Evolutionary conservation across 2,113 vertebrate genomes (phyloP), one percentile per base, ranked within the genome.

Genomic region (Gopherus evgoodei): DNA sequence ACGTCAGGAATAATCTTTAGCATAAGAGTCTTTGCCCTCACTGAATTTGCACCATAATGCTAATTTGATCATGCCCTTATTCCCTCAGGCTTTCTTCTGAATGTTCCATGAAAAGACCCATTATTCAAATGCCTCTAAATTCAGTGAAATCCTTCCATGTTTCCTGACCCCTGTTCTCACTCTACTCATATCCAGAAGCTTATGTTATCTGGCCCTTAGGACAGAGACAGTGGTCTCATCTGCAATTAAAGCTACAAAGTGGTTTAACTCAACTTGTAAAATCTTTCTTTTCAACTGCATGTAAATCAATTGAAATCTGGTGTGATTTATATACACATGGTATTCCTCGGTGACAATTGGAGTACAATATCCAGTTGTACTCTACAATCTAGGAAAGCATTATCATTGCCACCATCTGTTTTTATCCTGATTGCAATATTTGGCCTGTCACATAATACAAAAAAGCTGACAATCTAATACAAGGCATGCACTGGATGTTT

Each of bases 401-500:
- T 78, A 81, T 4, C 84, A 52, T 29, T 93, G 87, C 86, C 44
- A 38, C 19, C 57, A 47, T 94, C 81, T 93, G 31, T 86, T 95
- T 42, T 93, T 47, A 59, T 42, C 75, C 83, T 38, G n/a, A 52
- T n/a, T 95, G 84, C 35, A 87, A 88, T 1, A 1, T 65, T 96
- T 93, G 93, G 82, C 50, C 59, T 90, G 31, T 52, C 50, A 29
- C 42, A 19, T 47, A 87, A 59, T 69, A 87, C 29, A 76, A 29
- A 93, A 95, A 94, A 75, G 8, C 59, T 91, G 88, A 87, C 62
- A 80, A 53, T 87, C 59, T 86, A 31, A 75, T 90, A 80, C 11
- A 87, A 88, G 93, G 83, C 31, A 57, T 24, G 25, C 76, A 35
- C 54, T 93, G 47, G 93, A 82, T 90, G 59, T 96, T 96, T 89